Base-by-base conservation (phyloP, 2,113 vertebrate genomes). In the Nymphicus hollandicus region DNA sequence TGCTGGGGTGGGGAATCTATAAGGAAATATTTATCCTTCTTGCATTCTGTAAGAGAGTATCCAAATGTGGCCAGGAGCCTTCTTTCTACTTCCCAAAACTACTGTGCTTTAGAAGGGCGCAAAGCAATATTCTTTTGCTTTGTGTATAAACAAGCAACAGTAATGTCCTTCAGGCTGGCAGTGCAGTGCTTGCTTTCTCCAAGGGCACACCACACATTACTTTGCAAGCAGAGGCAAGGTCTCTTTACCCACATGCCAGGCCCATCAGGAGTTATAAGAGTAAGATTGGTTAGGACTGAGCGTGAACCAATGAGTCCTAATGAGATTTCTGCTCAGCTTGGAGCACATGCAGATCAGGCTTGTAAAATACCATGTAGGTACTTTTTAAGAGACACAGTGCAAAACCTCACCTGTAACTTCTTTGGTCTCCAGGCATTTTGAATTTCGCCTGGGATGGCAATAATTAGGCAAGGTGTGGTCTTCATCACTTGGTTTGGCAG, bases 151-250 rank as follows among this genome's bases (percentile, higher is more conserved):
- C 39, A 83, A 92, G 15, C 16, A 58, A 25, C 6, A 16, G 1
- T 60, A 46, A 85, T 22, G 33, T 68, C 18, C 44, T 68, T 5
- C 11, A 37, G 71, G 56, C 61, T 64, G 35, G 12, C 13, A 23
- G 3, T 0, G 0, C 1, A 0, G 17, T 2, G 1, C 15, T 17
- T 35, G 13, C 12, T 31, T n/a, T 58, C 65, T 85, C 66, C 44
- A 47, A 56, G 29, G 72, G 20, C 27, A 69, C 8, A 17, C 27
- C 37, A 23, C 25, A 3, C 0, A 0, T 56, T 72, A 25, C 31
- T 89, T n/a, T 87, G 69, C 4, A 11, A 86, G 39, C 44, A 86
- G 72, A 66, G 13, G 17, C 64, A 64, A 81, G 12, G 13, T 79
- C 52, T 37, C 10, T 64, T 71, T 60, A 50, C 19, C n/a, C 55